A percentile compares a stretch with the other conserved stretches of the same genome.
Conservation (phyloP, 2,888 invertebrate genomes). For the Hipparchia semele region DNA sequence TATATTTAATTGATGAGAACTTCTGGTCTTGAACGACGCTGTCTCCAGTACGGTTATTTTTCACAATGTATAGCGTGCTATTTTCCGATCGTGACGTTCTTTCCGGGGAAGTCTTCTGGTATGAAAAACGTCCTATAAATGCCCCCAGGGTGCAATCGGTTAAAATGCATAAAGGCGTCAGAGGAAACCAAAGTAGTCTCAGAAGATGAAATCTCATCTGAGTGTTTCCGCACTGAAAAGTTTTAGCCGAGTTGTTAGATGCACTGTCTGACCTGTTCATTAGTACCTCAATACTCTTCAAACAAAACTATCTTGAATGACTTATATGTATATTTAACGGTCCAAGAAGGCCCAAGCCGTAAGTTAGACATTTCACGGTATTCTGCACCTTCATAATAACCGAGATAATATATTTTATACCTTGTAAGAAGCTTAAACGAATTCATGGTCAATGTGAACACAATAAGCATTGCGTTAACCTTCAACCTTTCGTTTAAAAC, state of each 20-base stretch:
- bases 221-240: conserved; percentile 13
- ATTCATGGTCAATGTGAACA: conserved; percentile 10
- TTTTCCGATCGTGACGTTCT: too few species aligned
- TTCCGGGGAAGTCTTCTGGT: too few species aligned
- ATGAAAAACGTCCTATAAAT: too few species aligned
- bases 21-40: neutral
- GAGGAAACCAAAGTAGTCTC: neutral
- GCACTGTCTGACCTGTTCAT: neutral
- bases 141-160: too few species aligned
- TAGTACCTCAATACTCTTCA: neutral
- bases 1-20: neutral
- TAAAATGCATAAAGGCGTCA: too few species aligned
- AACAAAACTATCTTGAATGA: neutral
- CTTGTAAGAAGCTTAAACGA: neutral
- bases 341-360: neutral
- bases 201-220: conserved; percentile 10
- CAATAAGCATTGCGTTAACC: neutral
- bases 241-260: neutral
- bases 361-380: neutral
- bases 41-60: neutral
- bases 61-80: too few species aligned
- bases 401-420: neutral
- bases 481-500: conserved; percentile 6
- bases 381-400: neutral
- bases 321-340: neutral